phyloP scores from a whole-genome alignment of 2,113 vertebrate species.

The Xiphophorus maculatus region DNA sequence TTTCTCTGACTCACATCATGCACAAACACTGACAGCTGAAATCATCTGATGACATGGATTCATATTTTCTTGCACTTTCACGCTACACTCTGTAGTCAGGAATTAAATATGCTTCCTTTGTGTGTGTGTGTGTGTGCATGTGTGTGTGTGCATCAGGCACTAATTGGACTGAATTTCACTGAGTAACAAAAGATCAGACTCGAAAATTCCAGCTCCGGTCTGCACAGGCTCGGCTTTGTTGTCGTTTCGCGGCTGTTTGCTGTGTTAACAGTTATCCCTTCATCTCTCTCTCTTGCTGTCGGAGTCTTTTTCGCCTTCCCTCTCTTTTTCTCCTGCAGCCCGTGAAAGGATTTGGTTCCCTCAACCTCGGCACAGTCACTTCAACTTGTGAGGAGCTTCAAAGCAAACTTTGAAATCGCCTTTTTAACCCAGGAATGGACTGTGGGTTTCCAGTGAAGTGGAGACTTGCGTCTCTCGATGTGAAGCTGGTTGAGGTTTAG shows the following conservation, averaged over 20 bases:
- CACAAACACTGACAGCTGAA: background rate
- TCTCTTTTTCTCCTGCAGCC: conserved; percentile 22
- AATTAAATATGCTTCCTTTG: background rate
- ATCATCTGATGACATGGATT: background rate
- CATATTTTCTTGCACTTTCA: background rate
- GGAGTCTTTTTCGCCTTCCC: conserved; percentile 21
- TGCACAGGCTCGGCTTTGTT: conserved; percentile 80
- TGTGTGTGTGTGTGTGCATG: background rate
- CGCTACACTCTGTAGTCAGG: background rate
- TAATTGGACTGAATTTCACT: conserved; percentile 81
- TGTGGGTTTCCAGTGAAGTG: conserved; percentile 5
- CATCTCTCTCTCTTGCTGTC: conserved; percentile 49
- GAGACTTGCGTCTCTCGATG: conserved; percentile 25
- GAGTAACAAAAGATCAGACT: conserved; percentile 78
- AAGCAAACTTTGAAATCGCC: conserved; percentile 17
- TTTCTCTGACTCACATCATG: too few species aligned
- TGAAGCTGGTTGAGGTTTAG: conserved; percentile 12
- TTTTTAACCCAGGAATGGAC: background rate
- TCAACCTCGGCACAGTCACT: conserved; percentile 45
- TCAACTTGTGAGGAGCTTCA: conserved; percentile 44
- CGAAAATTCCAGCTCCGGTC: conserved; percentile 79
- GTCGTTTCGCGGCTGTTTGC: conserved; percentile 64
- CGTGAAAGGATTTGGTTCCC: conserved; percentile 67
- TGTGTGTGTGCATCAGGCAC: conserved; percentile 38
- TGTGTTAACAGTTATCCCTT: conserved; percentile 81